Evolutionary conservation across 2,113 vertebrate genomes (phyloP), one percentile per base, ranked within the genome.

Genomic region (Chloroceryle aenea): DNA sequence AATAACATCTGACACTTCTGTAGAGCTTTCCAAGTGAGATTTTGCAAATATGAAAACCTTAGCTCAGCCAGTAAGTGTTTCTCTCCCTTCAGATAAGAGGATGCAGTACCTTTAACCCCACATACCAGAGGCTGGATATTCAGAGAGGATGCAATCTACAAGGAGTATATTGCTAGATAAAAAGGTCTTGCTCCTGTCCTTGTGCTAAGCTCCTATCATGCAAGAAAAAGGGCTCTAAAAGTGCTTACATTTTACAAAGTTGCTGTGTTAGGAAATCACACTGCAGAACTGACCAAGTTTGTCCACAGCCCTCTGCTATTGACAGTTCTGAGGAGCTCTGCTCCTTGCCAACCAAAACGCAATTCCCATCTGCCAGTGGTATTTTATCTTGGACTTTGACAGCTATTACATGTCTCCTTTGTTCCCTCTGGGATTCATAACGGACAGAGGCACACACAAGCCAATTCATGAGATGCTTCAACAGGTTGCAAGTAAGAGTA

Each of bases 1-100:
- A 94, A 96, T 90, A 96, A 96, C 95, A 97, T 93, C 93, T 96
- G 96, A 96, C 93, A 93, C 88, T 95, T 93, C 78, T 55, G 42
- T 4, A 88, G 63, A 94, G 90, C 87, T 90, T 96, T 94, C 93
- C 93, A 95, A 96, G 90, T 14, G 69, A 90, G 80, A 79, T 78
- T 94, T 78, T 64, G 93, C 87, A 90, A 94, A 80, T 66, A 80
- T 21, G 61, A 92, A 95, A 93, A 76, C 56, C 80, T 81, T 19
- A 90, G 76, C 66, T 92, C 83, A 81, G 73, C 61, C 83, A 85
- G n/a, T 56, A 53, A 90, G n/a, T 56, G 74, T 48, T 81, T 56
- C 90, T 87, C 75, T 82, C 73, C 62, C 40, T 50, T 52, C 83
- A 84, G 68, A 36, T 18, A 63, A 47, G 68, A 67, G 40, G 75